Conservation (phyloP, 1,140 invertebrate genomes). For the Drosophila setifemur region DNA sequence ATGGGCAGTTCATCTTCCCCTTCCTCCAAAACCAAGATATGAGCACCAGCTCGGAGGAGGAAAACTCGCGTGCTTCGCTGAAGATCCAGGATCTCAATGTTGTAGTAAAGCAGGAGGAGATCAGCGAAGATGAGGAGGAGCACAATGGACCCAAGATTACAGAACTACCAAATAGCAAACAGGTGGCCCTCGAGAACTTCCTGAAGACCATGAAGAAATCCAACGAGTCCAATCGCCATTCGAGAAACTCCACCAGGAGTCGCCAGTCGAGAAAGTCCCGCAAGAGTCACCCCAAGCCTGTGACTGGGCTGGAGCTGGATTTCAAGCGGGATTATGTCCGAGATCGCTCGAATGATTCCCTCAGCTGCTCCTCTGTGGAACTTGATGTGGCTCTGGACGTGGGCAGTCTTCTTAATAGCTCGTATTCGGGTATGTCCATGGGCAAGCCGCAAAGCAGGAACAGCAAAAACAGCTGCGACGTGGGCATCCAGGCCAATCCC, state of each 20-base stretch:
- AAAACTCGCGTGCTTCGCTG: conserved; percentile 84
- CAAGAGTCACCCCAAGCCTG: conserved; percentile 35
- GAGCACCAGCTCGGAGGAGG: conserved; percentile 83
- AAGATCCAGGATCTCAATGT: conserved; percentile 84
- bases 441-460: conserved; percentile 83
- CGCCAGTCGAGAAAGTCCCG: conserved; percentile 66
- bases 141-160: conserved; percentile 49
- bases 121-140: conserved; percentile 83
- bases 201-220: conserved; percentile 75
- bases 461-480: conserved; percentile 83
- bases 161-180: conserved; percentile 61
- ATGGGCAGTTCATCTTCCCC: conserved; percentile 84
- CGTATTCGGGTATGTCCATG: conserved; percentile 82
- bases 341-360: conserved; percentile 46
- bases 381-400: conserved; percentile 54
- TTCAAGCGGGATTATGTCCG: conserved; percentile 56
- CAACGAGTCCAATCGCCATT: conserved; percentile 69
- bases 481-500: conserved; percentile 85
- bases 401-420: conserved; percentile 81
- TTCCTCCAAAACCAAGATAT: conserved; percentile 83
- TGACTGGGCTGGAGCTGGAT: conserved; percentile 25
- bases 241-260: conserved; percentile 63
- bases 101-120: conserved; percentile 83
- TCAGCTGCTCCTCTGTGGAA: conserved; percentile 60
- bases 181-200: conserved; percentile 70